A percentile compares a stretch with the other conserved stretches of the same genome.
Evolutionary conservation across 2,113 vertebrate genomes (phyloP).

Genomic region (Siphamia tubifer): DNA sequence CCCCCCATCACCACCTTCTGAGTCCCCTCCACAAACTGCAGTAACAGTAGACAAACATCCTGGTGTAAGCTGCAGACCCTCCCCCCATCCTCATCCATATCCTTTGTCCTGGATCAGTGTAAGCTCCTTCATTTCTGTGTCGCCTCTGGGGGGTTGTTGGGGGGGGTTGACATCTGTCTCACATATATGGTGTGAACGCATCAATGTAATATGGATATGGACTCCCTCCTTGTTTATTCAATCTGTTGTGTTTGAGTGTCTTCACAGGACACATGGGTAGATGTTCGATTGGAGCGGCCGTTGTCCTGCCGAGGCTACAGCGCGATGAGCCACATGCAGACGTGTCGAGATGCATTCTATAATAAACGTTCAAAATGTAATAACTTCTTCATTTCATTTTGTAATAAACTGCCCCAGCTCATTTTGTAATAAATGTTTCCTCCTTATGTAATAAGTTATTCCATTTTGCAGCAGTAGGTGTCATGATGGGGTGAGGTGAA

Average conservation of each 20-base stretch:
- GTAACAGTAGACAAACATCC: slow-evolving; percentile 54
- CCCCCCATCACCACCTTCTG: slow-evolving; percentile 20
- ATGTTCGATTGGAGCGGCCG: too few species aligned
- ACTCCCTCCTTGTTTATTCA: slow-evolving; percentile 43
- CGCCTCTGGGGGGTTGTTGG: slow-evolving; percentile 42
- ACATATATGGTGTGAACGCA: slow-evolving; percentile 48
- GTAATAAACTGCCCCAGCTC: too few species aligned
- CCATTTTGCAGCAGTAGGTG: too few species aligned
- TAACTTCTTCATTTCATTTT: too few species aligned
- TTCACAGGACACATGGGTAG: not conserved
- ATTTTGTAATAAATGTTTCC: too few species aligned
- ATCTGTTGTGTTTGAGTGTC: slow-evolving; percentile 17
- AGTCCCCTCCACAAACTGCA: slow-evolving; percentile 47
- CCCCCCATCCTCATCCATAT: not conserved
- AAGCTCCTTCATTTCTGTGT: slow-evolving; percentile 56
- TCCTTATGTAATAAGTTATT: too few species aligned
- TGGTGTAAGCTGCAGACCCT: slow-evolving; percentile 13
- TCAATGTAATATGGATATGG: slow-evolving; percentile 58
- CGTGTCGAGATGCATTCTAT: too few species aligned
- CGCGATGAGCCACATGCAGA: too few species aligned
- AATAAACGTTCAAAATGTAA: too few species aligned
- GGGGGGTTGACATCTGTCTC: slow-evolving; percentile 62
- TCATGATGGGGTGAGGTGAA: too few species aligned
- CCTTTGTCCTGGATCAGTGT: slow-evolving; percentile 65
- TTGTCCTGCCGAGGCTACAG: too few species aligned